Conservation (phyloP, 1,140 invertebrate species). For the Nilaparvata lugens region DNA sequence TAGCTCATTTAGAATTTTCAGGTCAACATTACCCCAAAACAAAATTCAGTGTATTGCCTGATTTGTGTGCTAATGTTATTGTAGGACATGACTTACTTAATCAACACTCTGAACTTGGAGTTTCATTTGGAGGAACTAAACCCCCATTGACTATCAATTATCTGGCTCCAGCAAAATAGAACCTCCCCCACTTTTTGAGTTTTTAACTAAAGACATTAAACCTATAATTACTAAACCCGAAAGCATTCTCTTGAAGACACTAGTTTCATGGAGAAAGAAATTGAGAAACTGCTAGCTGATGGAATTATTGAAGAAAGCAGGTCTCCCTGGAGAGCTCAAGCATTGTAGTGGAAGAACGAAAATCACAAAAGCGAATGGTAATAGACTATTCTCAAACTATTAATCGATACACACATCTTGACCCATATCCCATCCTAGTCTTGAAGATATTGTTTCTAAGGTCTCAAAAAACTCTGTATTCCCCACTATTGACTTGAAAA, state of each 20-base stretch:
- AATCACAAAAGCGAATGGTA: slow-evolving; percentile 6
- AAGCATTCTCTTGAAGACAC: too few species aligned
- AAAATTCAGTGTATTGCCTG: slow-evolving; percentile 3
- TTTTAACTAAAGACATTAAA: too few species aligned
- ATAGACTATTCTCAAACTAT: too few species aligned
- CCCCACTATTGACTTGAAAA: too few species aligned
- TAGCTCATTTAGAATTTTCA: slow-evolving; percentile 1
- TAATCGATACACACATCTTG: not conserved
- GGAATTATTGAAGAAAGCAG: not conserved
- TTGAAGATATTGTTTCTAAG: not conserved
- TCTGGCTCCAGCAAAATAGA: not conserved
- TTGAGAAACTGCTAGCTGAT: too few species aligned
- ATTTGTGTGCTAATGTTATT: slow-evolving; percentile 9
- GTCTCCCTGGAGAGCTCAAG: too few species aligned
- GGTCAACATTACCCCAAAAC: slow-evolving; percentile 4
- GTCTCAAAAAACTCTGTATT: too few species aligned
- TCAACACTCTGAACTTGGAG: not conserved
- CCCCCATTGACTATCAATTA: slow-evolving; percentile 5
- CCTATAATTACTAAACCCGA: too few species aligned
- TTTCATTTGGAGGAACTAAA: not conserved
- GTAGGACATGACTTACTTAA: too few species aligned
- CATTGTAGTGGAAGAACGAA: not conserved
- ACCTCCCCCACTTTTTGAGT: not conserved
- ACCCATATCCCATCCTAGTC: not conserved
- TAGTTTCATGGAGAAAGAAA: too few species aligned